Percentiles rank a stretch among this genome's conserved stretches.
These are phyloP conservation scores for Bradypodion ventrale DNA, from an alignment of 2,797 vertebrate genomes.

Conservation along the genomic window DNA sequence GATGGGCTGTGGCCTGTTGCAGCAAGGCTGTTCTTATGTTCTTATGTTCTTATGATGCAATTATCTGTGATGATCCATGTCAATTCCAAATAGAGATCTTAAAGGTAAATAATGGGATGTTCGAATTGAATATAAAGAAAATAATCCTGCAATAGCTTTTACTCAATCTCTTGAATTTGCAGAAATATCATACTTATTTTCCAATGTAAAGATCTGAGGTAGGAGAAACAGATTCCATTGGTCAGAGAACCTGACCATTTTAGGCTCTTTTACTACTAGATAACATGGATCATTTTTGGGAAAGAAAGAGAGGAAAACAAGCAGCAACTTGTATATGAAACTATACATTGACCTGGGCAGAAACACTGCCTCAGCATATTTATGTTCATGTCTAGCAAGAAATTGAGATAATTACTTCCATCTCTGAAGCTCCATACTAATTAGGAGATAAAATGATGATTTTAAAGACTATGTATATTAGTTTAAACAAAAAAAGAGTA, in stretches of 20 bases:
- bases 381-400: slow-evolving; percentile 17
- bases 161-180: background rate
- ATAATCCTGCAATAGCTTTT: background rate
- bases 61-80: too few relatives aligned
- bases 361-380: slow-evolving; percentile 22
- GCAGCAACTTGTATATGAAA: background rate
- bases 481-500: slow-evolving; percentile 32
- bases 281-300: background rate
- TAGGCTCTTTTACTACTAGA: background rate
- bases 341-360: slow-evolving; percentile 23
- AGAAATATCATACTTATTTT: background rate
- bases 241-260: background rate
- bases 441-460: slow-evolving; percentile 44
- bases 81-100: too few relatives aligned
- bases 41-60: too few relatives aligned
- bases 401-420: slow-evolving; percentile 30
- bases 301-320: background rate
- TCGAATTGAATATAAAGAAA: background rate
- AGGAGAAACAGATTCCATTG: background rate
- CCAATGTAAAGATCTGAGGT: background rate
- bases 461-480: slow-evolving; percentile 41
- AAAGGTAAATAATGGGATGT: background rate
- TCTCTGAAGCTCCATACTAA: slow-evolving; percentile 28
- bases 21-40: too few relatives aligned
- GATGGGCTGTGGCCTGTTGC: too few relatives aligned